phyloP scores from a whole-genome alignment of 2,888 invertebrate species.

The Hetaerina titia region DNA sequence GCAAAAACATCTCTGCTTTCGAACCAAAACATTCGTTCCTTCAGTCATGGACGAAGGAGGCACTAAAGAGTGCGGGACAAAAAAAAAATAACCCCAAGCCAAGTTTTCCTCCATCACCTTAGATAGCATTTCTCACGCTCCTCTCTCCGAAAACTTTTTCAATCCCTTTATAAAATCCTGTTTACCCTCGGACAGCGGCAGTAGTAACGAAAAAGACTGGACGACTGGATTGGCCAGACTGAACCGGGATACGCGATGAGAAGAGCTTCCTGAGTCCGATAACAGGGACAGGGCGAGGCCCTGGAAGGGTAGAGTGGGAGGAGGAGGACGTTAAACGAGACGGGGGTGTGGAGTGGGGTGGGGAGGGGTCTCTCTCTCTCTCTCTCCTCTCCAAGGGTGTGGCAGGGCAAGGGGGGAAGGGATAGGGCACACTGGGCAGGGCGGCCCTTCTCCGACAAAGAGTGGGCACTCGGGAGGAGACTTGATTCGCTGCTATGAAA shows the following conservation, averaged over 20 bases:
- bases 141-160: slow-evolving; percentile 38
- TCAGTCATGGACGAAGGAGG: not conserved
- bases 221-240: slow-evolving; percentile 51
- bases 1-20: not conserved
- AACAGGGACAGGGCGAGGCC: not conserved
- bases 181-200: slow-evolving; percentile 64
- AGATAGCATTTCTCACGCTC: slow-evolving; percentile 64
- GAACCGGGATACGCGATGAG: slow-evolving; percentile 27
- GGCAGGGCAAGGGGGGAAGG: slow-evolving; percentile 32
- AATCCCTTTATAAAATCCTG: slow-evolving; percentile 47
- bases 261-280: slow-evolving; percentile 12
- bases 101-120: slow-evolving; percentile 37
- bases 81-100: not conserved
- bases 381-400: slow-evolving; percentile 40
- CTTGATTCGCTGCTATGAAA: slow-evolving; percentile 60
- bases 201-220: slow-evolving; percentile 49
- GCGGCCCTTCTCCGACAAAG: slow-evolving; percentile 42
- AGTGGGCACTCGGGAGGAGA: slow-evolving; percentile 32
- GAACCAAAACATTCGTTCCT: slow-evolving; percentile 12
- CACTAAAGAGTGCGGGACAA: not conserved
- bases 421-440: slow-evolving; percentile 62
- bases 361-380: slow-evolving; percentile 40
- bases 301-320: not conserved
- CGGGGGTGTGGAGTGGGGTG: slow-evolving; percentile 19
- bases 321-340: not conserved